phyloP scores from a whole-genome alignment of 2,888 invertebrate species.

The Drosophila villosipedis region DNA sequence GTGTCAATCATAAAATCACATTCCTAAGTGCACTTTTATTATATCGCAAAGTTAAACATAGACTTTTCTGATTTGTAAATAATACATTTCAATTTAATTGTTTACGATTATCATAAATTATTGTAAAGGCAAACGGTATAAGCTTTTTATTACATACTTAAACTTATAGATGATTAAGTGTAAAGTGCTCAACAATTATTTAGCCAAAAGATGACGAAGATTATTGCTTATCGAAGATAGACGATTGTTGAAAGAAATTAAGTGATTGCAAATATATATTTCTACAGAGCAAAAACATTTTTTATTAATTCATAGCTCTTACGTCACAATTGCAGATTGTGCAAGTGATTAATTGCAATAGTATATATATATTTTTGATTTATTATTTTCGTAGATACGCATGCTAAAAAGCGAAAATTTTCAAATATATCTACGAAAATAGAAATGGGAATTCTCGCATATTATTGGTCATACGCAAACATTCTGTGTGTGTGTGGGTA shows the following conservation, averaged over 20 bases:
- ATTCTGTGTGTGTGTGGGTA: neutral
- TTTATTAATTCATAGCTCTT: constrained; percentile 6
- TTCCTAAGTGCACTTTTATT: neutral
- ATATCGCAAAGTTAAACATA: neutral
- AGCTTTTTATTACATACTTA: neutral
- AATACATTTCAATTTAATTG: neutral
- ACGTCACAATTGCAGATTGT: constrained; percentile 22
- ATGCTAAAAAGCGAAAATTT: constrained; percentile 22
- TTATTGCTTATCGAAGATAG: constrained; percentile 19
- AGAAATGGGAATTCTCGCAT: constrained; percentile 27
- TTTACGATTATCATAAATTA: neutral
- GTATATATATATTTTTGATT: neutral
- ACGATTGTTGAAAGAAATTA: constrained; percentile 1
- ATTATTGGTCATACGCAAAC: neutral
- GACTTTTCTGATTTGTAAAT: neutral
- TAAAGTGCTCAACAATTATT: neutral
- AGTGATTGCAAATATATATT: constrained; percentile 2
- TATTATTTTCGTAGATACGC: constrained; percentile 14
- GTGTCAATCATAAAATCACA: neutral
- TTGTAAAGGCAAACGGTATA: neutral
- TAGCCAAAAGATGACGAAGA: neutral
- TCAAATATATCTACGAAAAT: constrained; percentile 16
- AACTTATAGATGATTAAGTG: neutral
- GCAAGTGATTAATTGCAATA: constrained; percentile 41
- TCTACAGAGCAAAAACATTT: neutral